phyloP scores from a whole-genome alignment of 2,888 invertebrate genomes.

The Leptinotarsa tumamoca region DNA sequence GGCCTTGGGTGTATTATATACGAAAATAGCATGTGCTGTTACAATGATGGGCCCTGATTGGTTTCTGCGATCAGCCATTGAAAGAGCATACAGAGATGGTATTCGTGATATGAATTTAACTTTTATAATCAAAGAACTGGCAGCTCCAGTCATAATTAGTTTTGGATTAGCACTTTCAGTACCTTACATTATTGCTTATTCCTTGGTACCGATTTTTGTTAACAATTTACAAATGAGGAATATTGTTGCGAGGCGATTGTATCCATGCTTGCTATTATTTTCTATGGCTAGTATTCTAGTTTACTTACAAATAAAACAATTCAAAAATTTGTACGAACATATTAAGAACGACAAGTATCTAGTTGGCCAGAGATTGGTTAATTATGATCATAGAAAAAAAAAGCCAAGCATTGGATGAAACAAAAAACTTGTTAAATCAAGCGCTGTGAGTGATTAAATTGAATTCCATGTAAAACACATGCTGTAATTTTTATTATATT shows the following conservation, averaged over 20 bases:
- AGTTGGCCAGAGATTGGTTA: conserved; percentile 95
- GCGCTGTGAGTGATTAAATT: background rate
- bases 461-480: background rate
- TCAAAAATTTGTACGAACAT: conserved; percentile 94
- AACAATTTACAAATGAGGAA: conserved; percentile 76
- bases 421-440: background rate
- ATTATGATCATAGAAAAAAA: conserved; percentile 87
- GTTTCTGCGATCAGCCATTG: conserved; percentile 90
- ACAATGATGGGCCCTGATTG: conserved; percentile 99
- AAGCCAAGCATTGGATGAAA: background rate
- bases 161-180: conserved; percentile 91
- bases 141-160: conserved; percentile 89
- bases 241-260: conserved; percentile 85
- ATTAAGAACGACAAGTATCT: conserved; percentile 99
- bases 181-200: conserved; percentile 92
- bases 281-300: conserved; percentile 77
- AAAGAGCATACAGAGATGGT: conserved; percentile 93
- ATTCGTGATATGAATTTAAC: conserved; percentile 91
- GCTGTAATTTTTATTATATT: background rate
- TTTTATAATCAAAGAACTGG: conserved; percentile 86
- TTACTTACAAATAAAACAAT: conserved; percentile 90
- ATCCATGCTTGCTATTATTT: conserved; percentile 87
- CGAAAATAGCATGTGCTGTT: conserved; percentile 96
- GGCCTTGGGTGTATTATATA: conserved; percentile 97
- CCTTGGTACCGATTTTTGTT: conserved; percentile 77